Conservation (phyloP, 2,113 vertebrate species). For the Ascaphus truei region DNA sequence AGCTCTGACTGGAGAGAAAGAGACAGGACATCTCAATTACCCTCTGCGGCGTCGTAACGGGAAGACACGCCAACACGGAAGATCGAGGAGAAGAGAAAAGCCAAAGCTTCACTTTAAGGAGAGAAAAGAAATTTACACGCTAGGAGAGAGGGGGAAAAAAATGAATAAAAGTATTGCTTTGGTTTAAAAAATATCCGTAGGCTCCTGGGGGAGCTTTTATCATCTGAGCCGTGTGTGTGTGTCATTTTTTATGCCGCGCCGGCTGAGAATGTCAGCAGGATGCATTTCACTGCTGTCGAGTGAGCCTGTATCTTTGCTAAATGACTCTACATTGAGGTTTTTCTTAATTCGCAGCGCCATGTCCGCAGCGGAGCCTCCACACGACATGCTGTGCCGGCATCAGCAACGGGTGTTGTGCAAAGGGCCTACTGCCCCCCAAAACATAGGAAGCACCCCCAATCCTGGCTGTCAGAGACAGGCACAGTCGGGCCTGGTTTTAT, state of each 20-base stretch:
- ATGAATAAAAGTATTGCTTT: constrained; percentile 27
- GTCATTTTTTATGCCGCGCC: neutral
- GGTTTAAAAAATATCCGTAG: constrained; percentile 51
- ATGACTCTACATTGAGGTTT: neutral
- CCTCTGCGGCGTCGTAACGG: constrained; percentile 73
- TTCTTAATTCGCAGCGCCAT: too few species aligned
- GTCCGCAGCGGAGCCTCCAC: too few species aligned
- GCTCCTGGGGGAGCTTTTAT: constrained; percentile 6
- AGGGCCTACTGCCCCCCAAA: too few species aligned
- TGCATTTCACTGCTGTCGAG: neutral
- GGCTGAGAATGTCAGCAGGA: neutral
- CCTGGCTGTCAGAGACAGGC: too few species aligned
- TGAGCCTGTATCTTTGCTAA: neutral
- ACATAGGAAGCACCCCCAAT: too few species aligned
- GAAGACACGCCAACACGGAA: neutral
- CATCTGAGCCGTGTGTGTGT: neutral
- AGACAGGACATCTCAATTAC: constrained; percentile 76
- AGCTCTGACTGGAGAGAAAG: constrained; percentile 65
- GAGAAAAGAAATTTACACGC: constrained; percentile 43
- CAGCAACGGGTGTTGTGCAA: too few species aligned
- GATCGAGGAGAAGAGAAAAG: constrained; percentile 50
- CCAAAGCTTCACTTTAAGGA: constrained; percentile 40
- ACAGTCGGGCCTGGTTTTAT: too few species aligned
- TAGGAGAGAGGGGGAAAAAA: constrained; percentile 56
- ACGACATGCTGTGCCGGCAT: too few species aligned